Percentiles rank a stretch among this genome's conserved stretches.
These are phyloP conservation scores for Uromys caudimaculatus DNA, from an alignment of 2,797 vertebrate species.

Conservation along the genomic window DNA sequence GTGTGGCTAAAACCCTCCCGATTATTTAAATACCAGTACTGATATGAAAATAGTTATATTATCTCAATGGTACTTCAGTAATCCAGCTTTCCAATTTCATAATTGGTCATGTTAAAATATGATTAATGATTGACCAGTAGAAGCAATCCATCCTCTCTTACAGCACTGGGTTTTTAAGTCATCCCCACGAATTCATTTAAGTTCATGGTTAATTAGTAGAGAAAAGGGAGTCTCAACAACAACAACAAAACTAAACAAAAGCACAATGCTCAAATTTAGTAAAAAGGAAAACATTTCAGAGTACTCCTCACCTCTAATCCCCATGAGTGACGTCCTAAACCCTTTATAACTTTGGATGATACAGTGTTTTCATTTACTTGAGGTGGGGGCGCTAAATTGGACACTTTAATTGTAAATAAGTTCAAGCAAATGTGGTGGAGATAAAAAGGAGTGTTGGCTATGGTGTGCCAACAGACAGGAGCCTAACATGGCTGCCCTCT, in stretches of 20 bases:
- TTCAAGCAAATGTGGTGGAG: constrained; percentile 15
- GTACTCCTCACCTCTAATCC: neutral
- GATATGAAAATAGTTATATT: neutral
- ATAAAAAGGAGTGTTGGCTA: neutral
- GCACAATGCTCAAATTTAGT: constrained; percentile 3
- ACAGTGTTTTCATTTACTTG: constrained; percentile 22
- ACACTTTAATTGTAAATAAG: neutral
- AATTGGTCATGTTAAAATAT: neutral
- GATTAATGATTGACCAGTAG: neutral
- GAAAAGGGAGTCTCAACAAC: constrained; percentile 18
- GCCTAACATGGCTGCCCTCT: too few species aligned
- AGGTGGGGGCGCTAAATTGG: constrained; percentile 28
- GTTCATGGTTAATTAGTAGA: neutral
- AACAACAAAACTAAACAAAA: neutral
- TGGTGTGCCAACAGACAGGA: too few species aligned
- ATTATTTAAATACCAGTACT: neutral
- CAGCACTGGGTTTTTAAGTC: neutral
- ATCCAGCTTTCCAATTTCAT: constrained; percentile 1
- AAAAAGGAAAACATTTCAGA: constrained; percentile 12
- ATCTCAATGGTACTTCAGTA: neutral
- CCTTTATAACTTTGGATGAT: neutral
- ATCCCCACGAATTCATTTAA: neutral
- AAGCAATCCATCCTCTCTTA: neutral
- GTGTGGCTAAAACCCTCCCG: neutral
- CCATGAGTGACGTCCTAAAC: constrained; percentile 38